Percentiles rank a stretch among this genome's conserved stretches.
phyloP scores from a whole-genome alignment of 2,888 invertebrate genomes.

The Sinelater perroti region DNA sequence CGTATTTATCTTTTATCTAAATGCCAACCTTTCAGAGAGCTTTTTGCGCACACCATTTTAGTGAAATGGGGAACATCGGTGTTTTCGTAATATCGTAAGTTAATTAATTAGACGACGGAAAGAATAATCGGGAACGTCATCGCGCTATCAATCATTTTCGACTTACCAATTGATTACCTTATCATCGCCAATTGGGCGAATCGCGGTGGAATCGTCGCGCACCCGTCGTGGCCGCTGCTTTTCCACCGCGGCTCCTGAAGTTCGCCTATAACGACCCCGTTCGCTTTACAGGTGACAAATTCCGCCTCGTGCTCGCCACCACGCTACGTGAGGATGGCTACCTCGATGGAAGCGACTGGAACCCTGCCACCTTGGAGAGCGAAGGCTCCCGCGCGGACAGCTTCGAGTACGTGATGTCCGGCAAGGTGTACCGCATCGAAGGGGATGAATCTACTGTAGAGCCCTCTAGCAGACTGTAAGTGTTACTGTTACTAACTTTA shows the following conservation, averaged over 20 bases:
- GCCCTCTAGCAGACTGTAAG: conserved; percentile 80
- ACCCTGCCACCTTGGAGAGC: conserved; percentile 78
- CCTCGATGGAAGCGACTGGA: conserved; percentile 95
- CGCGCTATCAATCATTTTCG: too few relatives aligned
- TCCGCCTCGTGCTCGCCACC: conserved; percentile 92
- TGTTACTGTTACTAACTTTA: conserved; percentile 42
- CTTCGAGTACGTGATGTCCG: conserved; percentile 99
- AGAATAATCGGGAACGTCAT: too few relatives aligned
- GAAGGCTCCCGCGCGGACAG: conserved; percentile 93
- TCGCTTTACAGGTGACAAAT: conserved; percentile 61
- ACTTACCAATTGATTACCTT: too few relatives aligned
- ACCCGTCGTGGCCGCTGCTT: too few relatives aligned
- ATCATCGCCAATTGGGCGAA: too few relatives aligned
- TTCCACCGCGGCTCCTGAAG: background rate
- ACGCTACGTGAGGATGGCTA: conserved; percentile 97
- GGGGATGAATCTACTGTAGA: conserved; percentile 93
- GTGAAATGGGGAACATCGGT: too few relatives aligned
- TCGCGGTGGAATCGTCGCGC: too few relatives aligned
- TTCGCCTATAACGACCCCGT: background rate
- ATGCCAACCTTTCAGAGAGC: too few relatives aligned
- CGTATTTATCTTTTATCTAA: too few relatives aligned
- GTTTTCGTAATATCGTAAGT: too few relatives aligned
- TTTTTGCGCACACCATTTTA: too few relatives aligned
- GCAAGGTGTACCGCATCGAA: conserved; percentile 95
- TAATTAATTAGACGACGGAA: too few relatives aligned